Evolutionary conservation across 2,797 vertebrate genomes (phyloP).

Genomic region (Cossypha caffra): DNA sequence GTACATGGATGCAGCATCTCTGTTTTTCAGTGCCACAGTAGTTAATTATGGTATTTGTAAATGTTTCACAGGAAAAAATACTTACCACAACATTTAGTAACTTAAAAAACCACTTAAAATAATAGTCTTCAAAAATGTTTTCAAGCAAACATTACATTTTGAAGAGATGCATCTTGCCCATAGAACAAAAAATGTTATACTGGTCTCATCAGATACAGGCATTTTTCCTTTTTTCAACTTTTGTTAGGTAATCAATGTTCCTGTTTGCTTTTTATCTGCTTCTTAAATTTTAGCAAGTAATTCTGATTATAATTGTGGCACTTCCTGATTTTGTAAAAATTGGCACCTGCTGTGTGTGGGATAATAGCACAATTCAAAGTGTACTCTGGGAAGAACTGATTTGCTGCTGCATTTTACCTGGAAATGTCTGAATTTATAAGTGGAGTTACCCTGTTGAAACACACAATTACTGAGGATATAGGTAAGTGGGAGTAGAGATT

Average conservation of each 20-base stretch:
- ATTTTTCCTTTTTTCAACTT: not conserved
- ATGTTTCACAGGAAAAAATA: not conserved
- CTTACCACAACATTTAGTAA: not conserved
- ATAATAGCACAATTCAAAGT: conserved; percentile 70
- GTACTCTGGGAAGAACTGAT: conserved; percentile 62
- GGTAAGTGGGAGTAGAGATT: not conserved
- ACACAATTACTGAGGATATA: conserved; percentile 30
- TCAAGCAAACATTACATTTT: not conserved
- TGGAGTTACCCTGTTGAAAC: conserved; percentile 50
- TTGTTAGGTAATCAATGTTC: conserved; percentile 71
- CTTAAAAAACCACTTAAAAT: not conserved
- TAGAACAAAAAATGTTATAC: not conserved
- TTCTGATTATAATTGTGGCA: conserved; percentile 72
- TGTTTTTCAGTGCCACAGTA: no score
- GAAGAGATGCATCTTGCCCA: not conserved
- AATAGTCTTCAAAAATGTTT: not conserved
- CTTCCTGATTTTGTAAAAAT: conserved; percentile 67
- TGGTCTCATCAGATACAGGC: not conserved
- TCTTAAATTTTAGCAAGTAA: conserved; percentile 70
- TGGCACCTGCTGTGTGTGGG: conserved; percentile 63
- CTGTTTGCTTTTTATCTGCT: conserved; percentile 74
- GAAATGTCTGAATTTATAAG: conserved; percentile 65
- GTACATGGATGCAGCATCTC: no score
- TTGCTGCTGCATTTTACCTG: conserved; percentile 70
- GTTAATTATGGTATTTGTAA: not conserved